Evolutionary conservation across 2,797 vertebrate genomes (phyloP), one percentile per base, ranked within the genome.

Genomic region (Sylvilagus floridanus): DNA sequence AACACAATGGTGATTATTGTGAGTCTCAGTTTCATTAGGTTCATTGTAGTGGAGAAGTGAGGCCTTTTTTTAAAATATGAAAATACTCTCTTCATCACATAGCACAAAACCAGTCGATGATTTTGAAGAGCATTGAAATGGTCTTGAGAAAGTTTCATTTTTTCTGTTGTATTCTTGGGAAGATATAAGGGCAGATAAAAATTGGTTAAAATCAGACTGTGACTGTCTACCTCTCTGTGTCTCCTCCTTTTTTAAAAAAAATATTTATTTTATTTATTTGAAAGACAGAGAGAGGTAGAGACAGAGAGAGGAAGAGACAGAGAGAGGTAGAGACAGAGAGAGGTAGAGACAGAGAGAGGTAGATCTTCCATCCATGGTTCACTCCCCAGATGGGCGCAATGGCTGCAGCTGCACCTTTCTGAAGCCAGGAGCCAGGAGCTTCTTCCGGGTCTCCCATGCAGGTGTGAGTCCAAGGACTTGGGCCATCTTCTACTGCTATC

Each of bases 51-150:
- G 89, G 90, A 88, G 50, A 94, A 71, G 26, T 89, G 83, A 92
- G 37, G n/a, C 52, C 84, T 89, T 85, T 91, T 47, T 72, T 81
- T 81, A 4, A 57, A 68, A 66, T 84, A 28, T 42, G 19, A 84
- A 97, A 95, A 47, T 37, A 87, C 63, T 82, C 54, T 81, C n/a
- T 90, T 84, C 28, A 68, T 93, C 86, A 91, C n/a, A 60, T 2
- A 54, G 21, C 24, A 72, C 50, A 87, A 54, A 94, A 73, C 91
- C 73, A 85, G 28, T 89, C 76, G 86, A n/a, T 6, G 7, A 82
- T 91, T 77, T 69, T 91, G 35, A 54, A 71, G 91, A 77, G 60
- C 91, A 76, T 30, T 68, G 47, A 79, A 77, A 94, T 30, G 26
- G 8, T 93, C 47, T 63, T 28, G 63, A 78, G 82, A 52, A 75